Evolutionary conservation across 1,140 invertebrate genomes (phyloP).

Genomic region (Cydia pomonella): DNA sequence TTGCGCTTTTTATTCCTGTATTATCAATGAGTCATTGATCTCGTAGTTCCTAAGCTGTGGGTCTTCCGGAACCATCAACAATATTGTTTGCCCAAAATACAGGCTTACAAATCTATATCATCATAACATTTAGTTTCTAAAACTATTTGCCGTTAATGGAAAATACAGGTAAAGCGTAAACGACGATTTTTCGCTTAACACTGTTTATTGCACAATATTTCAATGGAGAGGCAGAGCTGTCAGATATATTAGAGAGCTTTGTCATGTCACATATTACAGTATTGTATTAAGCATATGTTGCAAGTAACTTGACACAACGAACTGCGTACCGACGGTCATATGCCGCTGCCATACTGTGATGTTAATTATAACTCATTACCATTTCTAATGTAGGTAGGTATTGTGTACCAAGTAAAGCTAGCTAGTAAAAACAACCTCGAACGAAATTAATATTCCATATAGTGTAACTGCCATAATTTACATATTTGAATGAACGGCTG

Average conservation of each 20-base stretch:
- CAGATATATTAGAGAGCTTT: background rate
- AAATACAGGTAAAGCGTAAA: background rate
- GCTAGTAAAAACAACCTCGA: conserved; percentile 23
- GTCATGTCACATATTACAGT: conserved; percentile 2
- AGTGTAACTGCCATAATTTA: conserved; percentile 25
- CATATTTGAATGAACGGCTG: conserved; percentile 17
- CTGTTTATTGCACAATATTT: background rate
- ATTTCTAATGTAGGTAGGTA: conserved; percentile 33
- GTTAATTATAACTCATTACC: conserved; percentile 35
- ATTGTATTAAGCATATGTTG: background rate
- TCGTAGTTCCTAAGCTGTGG: too few relatives aligned
- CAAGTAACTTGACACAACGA: conserved; percentile 2
- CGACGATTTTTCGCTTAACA: background rate
- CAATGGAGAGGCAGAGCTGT: background rate
- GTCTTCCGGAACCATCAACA: too few relatives aligned
- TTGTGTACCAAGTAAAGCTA: conserved; percentile 7
- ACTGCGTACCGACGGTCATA: conserved; percentile 15
- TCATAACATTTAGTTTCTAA: too few relatives aligned
- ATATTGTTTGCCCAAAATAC: too few relatives aligned
- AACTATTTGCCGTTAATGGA: background rate
- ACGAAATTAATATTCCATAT: conserved; percentile 36
- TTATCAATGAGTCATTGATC: too few relatives aligned
- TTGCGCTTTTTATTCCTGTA: too few relatives aligned
- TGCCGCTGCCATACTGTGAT: conserved; percentile 24
- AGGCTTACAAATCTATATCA: too few relatives aligned